Conservation (phyloP, 64 coral and sea anemone species). For the Montipora foliosa region DNA sequence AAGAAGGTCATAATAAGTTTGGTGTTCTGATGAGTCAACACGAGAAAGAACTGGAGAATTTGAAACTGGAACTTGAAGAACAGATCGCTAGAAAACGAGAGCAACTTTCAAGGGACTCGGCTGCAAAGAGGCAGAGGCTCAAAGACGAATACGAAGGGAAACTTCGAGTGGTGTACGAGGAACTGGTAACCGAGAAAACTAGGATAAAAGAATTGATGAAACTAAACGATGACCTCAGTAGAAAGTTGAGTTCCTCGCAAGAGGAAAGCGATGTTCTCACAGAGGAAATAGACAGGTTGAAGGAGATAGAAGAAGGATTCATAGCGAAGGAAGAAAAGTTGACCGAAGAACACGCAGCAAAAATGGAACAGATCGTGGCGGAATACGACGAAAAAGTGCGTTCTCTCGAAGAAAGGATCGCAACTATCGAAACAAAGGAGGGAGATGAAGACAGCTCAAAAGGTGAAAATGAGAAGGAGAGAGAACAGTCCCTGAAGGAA, state of each 20-base stretch:
- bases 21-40: slow-evolving; percentile 93
- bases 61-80: slow-evolving; percentile 93
- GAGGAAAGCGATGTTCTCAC: slow-evolving; percentile 47
- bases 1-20: slow-evolving; percentile 87
- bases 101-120: slow-evolving; percentile 85
- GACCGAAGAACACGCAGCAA: slow-evolving; percentile 7
- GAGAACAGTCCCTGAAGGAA: slow-evolving; percentile 11
- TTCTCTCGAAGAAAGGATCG: slow-evolving; percentile 36
- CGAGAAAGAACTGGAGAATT: slow-evolving; percentile 85
- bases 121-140: slow-evolving; percentile 83
- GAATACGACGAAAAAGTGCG: slow-evolving; percentile 68
- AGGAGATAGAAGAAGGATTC: slow-evolving; percentile 68
- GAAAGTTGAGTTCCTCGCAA: slow-evolving; percentile 69
- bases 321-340: slow-evolving; percentile 27
- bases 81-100: slow-evolving; percentile 94
- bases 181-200: slow-evolving; percentile 83
- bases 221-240: slow-evolving; percentile 73
- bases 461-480: slow-evolving; percentile 21
- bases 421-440: neutral
- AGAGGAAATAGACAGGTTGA: slow-evolving; percentile 62
- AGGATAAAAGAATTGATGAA: slow-evolving; percentile 75
- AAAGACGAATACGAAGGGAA: slow-evolving; percentile 94
- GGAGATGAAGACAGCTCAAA: neutral
- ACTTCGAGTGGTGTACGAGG: slow-evolving; percentile 89
- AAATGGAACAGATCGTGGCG: slow-evolving; percentile 34